Conservation (phyloP, 2,888 invertebrate genomes). For the Tetragonisca angustula region DNA sequence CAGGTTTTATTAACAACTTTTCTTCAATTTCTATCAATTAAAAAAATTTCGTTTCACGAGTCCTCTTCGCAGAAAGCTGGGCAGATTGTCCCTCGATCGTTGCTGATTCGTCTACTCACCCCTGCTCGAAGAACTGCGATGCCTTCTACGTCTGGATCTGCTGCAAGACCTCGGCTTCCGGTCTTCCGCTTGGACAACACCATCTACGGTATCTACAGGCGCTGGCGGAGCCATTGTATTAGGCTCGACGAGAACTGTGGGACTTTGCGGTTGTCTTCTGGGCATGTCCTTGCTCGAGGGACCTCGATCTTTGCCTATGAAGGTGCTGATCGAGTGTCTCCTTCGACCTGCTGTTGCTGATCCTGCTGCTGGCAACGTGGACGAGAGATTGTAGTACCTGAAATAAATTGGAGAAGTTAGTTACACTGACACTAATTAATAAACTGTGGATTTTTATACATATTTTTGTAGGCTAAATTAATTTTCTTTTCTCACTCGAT, state of each 20-base stretch:
- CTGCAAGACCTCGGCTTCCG: conserved; percentile 34
- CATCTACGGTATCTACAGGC: conserved; percentile 76
- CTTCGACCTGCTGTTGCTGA: conserved; percentile 85
- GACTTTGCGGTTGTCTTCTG: conserved; percentile 69
- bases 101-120: conserved; percentile 60
- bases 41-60: too few relatives aligned
- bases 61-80: too few relatives aligned
- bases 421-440: not conserved
- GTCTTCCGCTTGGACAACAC: conserved; percentile 57
- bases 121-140: conserved; percentile 70
- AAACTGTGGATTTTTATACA: not conserved
- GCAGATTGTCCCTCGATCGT: not conserved
- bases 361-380: conserved; percentile 81
- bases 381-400: conserved; percentile 85
- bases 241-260: conserved; percentile 85
- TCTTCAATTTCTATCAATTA: too few relatives aligned
- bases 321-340: conserved; percentile 89
- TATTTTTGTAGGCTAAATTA: not conserved
- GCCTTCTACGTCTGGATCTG: conserved; percentile 63
- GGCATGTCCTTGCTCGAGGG: conserved; percentile 63
- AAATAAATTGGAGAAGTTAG: not conserved
- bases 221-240: conserved; percentile 86
- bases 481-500: too few relatives aligned
- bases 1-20: too few relatives aligned
- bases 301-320: conserved; percentile 85